phyloP scores from a whole-genome alignment of 2,113 vertebrate species.

The Lota lota region DNA sequence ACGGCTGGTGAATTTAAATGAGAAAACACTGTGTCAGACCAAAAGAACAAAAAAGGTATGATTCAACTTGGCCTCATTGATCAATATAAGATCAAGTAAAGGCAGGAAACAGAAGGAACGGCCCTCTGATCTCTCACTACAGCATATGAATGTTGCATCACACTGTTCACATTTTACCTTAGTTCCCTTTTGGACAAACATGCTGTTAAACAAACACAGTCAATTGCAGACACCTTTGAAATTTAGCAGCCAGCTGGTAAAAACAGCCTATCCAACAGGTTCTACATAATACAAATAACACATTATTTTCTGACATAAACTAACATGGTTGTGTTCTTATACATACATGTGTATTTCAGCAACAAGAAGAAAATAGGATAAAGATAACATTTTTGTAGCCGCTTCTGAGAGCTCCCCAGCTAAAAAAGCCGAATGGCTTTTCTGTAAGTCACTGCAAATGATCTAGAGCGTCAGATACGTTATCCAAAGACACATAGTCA shows the following conservation, averaged over 20 bases:
- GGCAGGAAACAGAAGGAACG: constrained; percentile 20
- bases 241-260: not conserved
- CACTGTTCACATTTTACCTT: constrained; percentile 34
- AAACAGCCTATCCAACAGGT: not conserved
- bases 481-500: no score
- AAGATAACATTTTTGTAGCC: no score
- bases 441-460: no score
- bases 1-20: constrained; percentile 37
- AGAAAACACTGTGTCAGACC: constrained; percentile 17
- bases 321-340: no score
- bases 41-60: constrained; percentile 26
- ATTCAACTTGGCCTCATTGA: constrained; percentile 29
- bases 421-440: no score
- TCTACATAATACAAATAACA: no score
- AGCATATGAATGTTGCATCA: constrained; percentile 25
- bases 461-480: no score
- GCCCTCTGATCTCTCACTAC: constrained; percentile 28
- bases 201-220: not conserved
- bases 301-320: no score
- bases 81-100: constrained; percentile 60
- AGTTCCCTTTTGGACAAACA: constrained; percentile 18
- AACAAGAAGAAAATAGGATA: no score
- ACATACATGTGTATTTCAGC: no score
- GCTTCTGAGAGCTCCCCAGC: no score
- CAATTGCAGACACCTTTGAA: constrained; percentile 2